Conservation (phyloP, 2,888 invertebrate species). For the Eupithecia pulchellata region DNA sequence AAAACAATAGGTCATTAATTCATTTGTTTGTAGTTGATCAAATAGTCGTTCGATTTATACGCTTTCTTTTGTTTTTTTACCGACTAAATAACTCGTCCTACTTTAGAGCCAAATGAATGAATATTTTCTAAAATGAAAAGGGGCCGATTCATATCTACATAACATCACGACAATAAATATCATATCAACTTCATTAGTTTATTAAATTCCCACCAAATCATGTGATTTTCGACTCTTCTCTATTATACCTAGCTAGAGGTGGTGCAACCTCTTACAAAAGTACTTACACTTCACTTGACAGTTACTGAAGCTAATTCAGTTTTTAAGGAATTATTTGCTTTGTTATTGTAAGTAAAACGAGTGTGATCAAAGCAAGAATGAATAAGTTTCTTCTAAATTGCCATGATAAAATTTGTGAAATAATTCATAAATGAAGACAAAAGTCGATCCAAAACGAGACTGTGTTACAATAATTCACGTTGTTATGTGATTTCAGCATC, state of each 20-base stretch:
- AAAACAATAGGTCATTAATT: conserved; percentile 63
- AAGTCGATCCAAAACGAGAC: neutral
- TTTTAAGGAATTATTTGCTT: neutral
- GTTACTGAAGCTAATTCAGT: neutral
- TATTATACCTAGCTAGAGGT: neutral
- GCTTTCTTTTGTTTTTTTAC: conserved; percentile 15
- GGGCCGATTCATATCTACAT: neutral
- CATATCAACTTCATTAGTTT: conserved; percentile 40
- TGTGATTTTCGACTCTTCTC: conserved; percentile 15
- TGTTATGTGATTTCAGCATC: neutral
- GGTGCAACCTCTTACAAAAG: neutral
- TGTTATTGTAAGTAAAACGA: neutral
- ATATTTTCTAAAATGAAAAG: neutral
- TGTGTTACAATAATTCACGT: neutral
- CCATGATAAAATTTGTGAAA: no score
- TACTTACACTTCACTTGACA: neutral
- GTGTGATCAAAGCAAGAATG: neutral
- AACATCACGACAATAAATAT: conserved; percentile 18
- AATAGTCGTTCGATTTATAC: neutral
- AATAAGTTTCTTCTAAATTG: neutral
- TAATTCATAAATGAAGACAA: no score
- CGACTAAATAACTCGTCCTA: neutral
- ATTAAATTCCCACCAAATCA: conserved; percentile 55
- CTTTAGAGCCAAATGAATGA: neutral
- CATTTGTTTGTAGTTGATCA: conserved; percentile 41